Evolutionary conservation across 1,140 invertebrate genomes (phyloP).

Genomic region (Reticulitermes speratus): DNA sequence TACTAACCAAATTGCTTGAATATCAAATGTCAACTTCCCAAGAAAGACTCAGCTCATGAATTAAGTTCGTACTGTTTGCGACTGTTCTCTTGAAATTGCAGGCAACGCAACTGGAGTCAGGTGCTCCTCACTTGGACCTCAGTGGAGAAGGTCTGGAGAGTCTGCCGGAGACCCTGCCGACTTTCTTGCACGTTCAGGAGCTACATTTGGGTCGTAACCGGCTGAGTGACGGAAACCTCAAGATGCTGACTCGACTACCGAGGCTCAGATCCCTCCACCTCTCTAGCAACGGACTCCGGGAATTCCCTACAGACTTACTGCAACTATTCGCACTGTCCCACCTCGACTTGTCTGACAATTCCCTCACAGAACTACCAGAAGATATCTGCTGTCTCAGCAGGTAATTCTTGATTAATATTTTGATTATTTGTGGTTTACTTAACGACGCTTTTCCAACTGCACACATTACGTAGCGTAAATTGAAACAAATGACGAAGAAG

Average conservation of each 20-base stretch:
- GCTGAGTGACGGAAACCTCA: slow-evolving; percentile 45
- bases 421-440: no score
- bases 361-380: slow-evolving; percentile 58
- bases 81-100: slow-evolving; percentile 36
- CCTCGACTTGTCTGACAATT: slow-evolving; percentile 70
- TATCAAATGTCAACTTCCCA: no score
- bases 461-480: no score
- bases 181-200: slow-evolving; percentile 52
- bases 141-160: slow-evolving; percentile 47
- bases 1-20: no score
- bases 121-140: slow-evolving; percentile 43
- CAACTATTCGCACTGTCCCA: slow-evolving; percentile 50
- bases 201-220: slow-evolving; percentile 56
- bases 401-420: slow-evolving; percentile 47
- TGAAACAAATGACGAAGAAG: no score
- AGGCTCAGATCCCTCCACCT: slow-evolving; percentile 58
- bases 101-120: slow-evolving; percentile 46
- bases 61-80: no score
- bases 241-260: slow-evolving; percentile 49
- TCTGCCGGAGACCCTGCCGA: slow-evolving; percentile 46
- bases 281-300: slow-evolving; percentile 57
- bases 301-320: slow-evolving; percentile 59
- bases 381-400: slow-evolving; percentile 61
- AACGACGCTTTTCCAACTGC: no score
- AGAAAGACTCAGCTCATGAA: no score